Conservation (phyloP, 2,888 invertebrate genomes). For the Spilosoma lubricipeda region DNA sequence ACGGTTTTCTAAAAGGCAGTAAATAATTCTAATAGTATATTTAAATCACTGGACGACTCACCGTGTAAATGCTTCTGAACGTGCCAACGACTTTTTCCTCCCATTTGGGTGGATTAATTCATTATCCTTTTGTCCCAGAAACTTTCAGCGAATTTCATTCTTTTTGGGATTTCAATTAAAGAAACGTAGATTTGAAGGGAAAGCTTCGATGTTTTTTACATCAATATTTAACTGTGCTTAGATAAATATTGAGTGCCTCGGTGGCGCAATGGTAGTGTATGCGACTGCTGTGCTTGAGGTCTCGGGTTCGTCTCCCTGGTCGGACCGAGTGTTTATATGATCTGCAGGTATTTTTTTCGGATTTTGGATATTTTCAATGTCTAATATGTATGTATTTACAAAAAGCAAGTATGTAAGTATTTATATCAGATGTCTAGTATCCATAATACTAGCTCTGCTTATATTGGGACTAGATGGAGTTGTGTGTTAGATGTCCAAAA, state of each 20-base stretch:
- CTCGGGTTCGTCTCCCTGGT: no score
- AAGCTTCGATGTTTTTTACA: background rate
- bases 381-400: no score
- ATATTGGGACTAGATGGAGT: no score
- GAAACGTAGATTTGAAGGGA: background rate
- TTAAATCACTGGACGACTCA: slow-evolving; percentile 40
- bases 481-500: no score
- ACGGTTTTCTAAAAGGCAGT: slow-evolving; percentile 22
- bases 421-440: no score
- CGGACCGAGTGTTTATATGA: no score
- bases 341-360: no score
- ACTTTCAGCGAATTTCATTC: slow-evolving; percentile 21
- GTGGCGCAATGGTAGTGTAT: no score
- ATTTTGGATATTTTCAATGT: no score
- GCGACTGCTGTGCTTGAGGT: no score
- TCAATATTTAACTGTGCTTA: background rate
- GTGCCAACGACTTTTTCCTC: slow-evolving; percentile 38
- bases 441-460: no score
- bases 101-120: slow-evolving; percentile 30
- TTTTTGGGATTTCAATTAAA: slow-evolving; percentile 5
- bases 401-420: no score
- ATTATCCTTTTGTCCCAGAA: slow-evolving; percentile 37
- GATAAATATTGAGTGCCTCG: background rate
- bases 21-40: slow-evolving; percentile 54
- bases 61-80: slow-evolving; percentile 40